Evolutionary conservation across 2,797 vertebrate species (phyloP).

Genomic region (Syncerus caffer): DNA sequence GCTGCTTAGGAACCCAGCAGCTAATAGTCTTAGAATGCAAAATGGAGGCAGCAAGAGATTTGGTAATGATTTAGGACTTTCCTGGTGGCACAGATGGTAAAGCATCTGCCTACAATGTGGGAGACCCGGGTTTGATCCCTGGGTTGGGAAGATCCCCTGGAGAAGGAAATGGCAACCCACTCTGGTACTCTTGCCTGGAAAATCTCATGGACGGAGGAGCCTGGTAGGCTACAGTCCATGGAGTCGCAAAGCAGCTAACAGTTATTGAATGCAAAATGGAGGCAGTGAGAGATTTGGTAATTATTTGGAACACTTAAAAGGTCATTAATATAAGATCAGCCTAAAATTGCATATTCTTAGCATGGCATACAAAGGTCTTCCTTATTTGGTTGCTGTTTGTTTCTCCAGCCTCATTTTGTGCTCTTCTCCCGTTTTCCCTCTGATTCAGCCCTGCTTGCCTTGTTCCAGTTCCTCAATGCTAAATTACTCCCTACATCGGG

Average conservation of each 20-base stretch:
- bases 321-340: background rate
- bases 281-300: background rate
- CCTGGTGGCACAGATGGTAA: background rate
- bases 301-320: background rate
- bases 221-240: background rate
- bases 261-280: background rate
- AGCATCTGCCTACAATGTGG: background rate
- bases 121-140: background rate
- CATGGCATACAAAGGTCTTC: background rate
- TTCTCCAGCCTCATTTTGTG: background rate
- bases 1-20: background rate
- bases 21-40: background rate
- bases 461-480: background rate
- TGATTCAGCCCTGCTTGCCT: too few relatives aligned
- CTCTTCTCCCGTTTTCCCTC: background rate
- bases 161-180: background rate
- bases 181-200: background rate
- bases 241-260: background rate
- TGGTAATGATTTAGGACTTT: background rate
- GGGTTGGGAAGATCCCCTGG: background rate
- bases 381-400: background rate
- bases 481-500: background rate
- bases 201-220: background rate
- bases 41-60: background rate
- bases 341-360: background rate